Evolutionary conservation across 2,888 invertebrate species (phyloP), one percentile per base, ranked within the genome.

Genomic region (Rhaphigaster nebulosa): DNA sequence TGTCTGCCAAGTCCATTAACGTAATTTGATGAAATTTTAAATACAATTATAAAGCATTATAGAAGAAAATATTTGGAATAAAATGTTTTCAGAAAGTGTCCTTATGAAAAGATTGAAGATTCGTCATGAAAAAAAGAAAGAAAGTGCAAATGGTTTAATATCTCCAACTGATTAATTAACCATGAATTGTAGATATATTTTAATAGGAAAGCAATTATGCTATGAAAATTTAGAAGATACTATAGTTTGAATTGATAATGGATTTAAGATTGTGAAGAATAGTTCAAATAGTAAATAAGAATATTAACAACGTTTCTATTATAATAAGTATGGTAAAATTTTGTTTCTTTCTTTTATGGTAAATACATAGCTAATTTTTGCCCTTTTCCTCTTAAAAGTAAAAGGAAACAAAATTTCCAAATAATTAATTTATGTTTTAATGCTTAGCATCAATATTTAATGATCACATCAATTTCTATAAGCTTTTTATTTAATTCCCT

Each of bases 1-100:
- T 65, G 18, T 65, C 65, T 65, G 65, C 6, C 29, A 65, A 29
- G 65, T 38, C 38, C 70, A 76, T 76, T 38, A 8, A 76, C 38
- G 38, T 76, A 76, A 76, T 34, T 65, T 65, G 29, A 29, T 29
- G 5, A 29, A 65, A 10, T 76, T 76, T 29, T 38, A 20, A 38
- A 34, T 38, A 38, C 38, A 76, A 76, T 38, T 23, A 76, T 38
- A 76, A 34, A 38, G 26, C 23, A 76, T 76, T 65, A 8, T 65
- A 65, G 29, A 29, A 38, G 70, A 76, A 65, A 65, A 29, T 65
- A 29, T 65, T 60, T 65, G n/a, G n/a, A 60, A n/a, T 10, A 29
- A 65, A 76, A 76, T 76, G 20, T 76, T 76, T 76, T 76, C 70
- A 76, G 70, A 76, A 76, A 76, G 70, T 76, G 70, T 38, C 70